Percentiles rank a stretch among this genome's conserved stretches.
phyloP scores from a whole-genome alignment of 2,888 invertebrate genomes.

The Bembecia ichneumoniformis region DNA sequence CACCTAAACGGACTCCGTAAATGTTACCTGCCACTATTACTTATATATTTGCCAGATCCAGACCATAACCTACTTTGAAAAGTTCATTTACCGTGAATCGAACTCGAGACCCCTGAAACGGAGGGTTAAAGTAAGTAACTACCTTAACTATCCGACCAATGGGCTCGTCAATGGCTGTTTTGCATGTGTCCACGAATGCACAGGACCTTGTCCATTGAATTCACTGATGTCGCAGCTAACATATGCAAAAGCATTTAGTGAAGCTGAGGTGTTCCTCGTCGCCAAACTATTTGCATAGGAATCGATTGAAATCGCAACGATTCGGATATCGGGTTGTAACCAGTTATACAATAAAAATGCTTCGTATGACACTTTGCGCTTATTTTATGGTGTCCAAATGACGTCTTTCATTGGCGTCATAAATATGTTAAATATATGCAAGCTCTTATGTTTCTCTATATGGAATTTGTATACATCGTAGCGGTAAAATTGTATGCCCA shows the following conservation, averaged over 20 bases:
- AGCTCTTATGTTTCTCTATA: constrained; percentile 5
- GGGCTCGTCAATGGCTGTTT: too few relatives aligned
- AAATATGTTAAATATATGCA: constrained; percentile 1
- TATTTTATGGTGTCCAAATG: background rate
- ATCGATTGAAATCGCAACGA: constrained; percentile 21
- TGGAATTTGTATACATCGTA: constrained; percentile 1
- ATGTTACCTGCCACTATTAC: too few relatives aligned
- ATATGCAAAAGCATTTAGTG: constrained; percentile 14
- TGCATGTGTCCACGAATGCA: too few relatives aligned
- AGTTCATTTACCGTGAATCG: too few relatives aligned
- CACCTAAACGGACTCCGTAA: too few relatives aligned
- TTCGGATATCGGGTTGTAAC: constrained; percentile 5
- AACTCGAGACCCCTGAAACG: too few relatives aligned
- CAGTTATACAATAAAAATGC: constrained; percentile 16
- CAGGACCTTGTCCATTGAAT: too few relatives aligned
- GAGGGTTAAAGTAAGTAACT: too few relatives aligned
- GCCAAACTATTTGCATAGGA: constrained; percentile 22
- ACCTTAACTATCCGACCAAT: too few relatives aligned
- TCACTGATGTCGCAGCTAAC: constrained; percentile 3
- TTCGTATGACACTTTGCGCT: constrained; percentile 10
- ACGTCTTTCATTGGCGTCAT: background rate
- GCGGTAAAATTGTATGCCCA: constrained; percentile 1
- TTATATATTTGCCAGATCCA: too few relatives aligned
- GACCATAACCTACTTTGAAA: too few relatives aligned
- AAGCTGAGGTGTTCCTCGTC: background rate